Conservation (phyloP, 2,113 vertebrate genomes). For the Phainopepla nitens region DNA sequence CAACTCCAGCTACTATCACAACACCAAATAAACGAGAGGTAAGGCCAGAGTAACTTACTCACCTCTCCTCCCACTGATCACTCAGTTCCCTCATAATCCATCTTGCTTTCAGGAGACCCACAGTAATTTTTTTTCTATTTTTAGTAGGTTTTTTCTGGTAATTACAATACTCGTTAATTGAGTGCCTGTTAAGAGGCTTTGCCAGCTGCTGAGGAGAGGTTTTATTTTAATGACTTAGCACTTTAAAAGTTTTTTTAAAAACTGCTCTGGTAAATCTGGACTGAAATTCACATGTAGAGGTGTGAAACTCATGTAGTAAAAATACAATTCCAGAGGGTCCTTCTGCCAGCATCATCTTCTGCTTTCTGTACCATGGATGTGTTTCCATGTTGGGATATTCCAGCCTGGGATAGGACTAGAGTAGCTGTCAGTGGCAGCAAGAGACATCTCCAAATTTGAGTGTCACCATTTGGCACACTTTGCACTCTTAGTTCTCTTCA, state of each 20-base stretch:
- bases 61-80: neutral
- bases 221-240: neutral
- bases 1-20: constrained; percentile 76
- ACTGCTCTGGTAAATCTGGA: neutral
- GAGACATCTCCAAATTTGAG: neutral
- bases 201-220: neutral
- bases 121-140: neutral
- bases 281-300: neutral
- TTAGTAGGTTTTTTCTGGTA: neutral
- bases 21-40: constrained; percentile 72
- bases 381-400: neutral
- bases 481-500: neutral
- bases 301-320: neutral
- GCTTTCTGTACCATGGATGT: neutral
- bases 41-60: neutral
- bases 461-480: neutral
- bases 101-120: neutral
- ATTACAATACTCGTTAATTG: neutral
- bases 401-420: neutral
- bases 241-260: neutral
- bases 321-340: neutral
- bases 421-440: neutral
- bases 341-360: neutral
- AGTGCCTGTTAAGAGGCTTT: neutral
- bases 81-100: neutral